Percentiles rank a stretch among this genome's conserved stretches.
Evolutionary conservation across 1,140 invertebrate genomes (phyloP).

Genomic region (Caerostris extrusa): DNA sequence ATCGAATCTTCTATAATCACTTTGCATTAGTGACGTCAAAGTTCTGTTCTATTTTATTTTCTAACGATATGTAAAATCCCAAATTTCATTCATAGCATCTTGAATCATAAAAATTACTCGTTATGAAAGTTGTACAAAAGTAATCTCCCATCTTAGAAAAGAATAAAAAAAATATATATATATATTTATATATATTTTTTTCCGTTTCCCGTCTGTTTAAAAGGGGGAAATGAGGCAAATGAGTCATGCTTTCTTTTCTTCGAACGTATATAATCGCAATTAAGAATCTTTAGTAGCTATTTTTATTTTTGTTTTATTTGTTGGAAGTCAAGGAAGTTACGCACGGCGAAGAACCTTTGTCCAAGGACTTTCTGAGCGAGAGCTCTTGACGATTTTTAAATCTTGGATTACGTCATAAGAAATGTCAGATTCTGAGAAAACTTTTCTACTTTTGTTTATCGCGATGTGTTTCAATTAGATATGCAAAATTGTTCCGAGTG

Average conservation of each 20-base stretch:
- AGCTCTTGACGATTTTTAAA: conserved; percentile 5
- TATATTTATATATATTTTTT: neutral
- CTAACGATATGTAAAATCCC: neutral
- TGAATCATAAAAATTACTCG: neutral
- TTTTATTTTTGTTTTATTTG: conserved; percentile 37
- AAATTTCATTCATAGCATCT: neutral
- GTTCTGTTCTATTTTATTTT: too few relatives aligned
- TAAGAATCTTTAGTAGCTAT: conserved; percentile 36
- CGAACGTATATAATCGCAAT: conserved; percentile 48
- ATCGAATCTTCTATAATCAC: too few relatives aligned
- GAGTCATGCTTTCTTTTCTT: conserved; percentile 57
- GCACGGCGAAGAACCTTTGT: conserved; percentile 7
- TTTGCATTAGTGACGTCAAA: too few relatives aligned
- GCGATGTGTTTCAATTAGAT: neutral
- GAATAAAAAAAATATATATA: neutral
- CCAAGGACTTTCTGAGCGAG: conserved; percentile 41
- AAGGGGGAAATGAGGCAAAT: conserved; percentile 45
- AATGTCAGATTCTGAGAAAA: neutral
- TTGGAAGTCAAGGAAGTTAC: conserved; percentile 46
- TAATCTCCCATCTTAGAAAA: neutral
- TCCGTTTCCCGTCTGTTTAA: neutral
- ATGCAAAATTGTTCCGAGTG: neutral
- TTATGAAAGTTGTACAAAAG: neutral
- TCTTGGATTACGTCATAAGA: neutral
- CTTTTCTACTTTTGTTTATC: neutral